Evolutionary conservation across 2,113 vertebrate genomes (phyloP).

Genomic region (Felis chaus): DNA sequence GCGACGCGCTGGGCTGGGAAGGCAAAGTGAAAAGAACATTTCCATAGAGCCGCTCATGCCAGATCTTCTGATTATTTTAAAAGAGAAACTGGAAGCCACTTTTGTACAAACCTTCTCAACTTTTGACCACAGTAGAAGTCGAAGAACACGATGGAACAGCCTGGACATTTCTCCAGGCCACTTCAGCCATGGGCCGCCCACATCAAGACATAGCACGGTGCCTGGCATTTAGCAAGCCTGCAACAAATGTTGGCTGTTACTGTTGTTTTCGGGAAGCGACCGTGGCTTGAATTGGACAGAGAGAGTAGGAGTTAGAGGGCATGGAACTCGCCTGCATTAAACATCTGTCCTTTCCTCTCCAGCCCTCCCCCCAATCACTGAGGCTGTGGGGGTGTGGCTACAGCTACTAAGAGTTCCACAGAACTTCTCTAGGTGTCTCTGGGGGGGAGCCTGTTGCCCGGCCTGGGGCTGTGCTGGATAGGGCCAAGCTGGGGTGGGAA

Average conservation of each 20-base stretch:
- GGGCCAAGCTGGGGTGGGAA: no score
- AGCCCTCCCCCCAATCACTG: neutral
- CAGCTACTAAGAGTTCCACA: neutral
- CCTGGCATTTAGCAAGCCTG: neutral
- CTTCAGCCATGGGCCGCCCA: neutral
- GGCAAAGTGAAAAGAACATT: neutral
- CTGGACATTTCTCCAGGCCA: neutral
- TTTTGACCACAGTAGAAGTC: neutral
- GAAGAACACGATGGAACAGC: neutral
- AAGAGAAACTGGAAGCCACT: neutral
- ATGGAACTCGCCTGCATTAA: neutral
- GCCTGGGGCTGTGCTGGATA: neutral
- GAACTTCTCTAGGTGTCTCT: neutral
- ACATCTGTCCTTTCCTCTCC: neutral
- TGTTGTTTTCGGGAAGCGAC: neutral
- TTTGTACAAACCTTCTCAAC: neutral
- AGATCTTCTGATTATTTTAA: neutral
- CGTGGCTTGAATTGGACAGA: neutral
- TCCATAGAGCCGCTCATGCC: neutral
- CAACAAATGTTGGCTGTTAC: neutral
- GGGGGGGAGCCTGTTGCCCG: no score
- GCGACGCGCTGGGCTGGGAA: neutral
- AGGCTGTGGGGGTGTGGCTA: accelerated
- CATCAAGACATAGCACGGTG: neutral
- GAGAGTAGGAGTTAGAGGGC: no score